These are phyloP conservation scores for Drosophila kanapiae DNA, from an alignment of 1,140 invertebrate genomes.

Conservation along the genomic window DNA sequence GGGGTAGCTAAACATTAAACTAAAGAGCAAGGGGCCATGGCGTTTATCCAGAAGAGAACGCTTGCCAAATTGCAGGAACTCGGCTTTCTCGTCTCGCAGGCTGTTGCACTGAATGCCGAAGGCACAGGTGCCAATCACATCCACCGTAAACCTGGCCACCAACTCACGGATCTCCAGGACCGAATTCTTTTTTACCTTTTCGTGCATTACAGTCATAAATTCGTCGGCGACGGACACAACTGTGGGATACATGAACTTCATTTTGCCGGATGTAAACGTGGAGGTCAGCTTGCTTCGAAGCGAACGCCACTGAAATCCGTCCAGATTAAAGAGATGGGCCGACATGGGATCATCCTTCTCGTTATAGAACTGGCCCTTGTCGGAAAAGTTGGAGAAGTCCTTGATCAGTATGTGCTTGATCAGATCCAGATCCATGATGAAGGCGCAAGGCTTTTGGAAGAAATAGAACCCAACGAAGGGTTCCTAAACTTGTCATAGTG, in stretches of 20 bases:
- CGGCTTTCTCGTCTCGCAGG: conserved; percentile 85
- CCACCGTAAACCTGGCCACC: conserved; percentile 74
- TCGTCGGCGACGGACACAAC: conserved; percentile 64
- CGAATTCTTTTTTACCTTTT: not conserved
- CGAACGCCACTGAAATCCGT: conserved; percentile 86
- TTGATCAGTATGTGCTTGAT: conserved; percentile 87
- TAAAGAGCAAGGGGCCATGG: conserved; percentile 7
- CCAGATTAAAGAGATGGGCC: conserved; percentile 85
- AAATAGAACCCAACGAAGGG: conserved; percentile 82
- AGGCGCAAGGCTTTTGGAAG: conserved; percentile 85
- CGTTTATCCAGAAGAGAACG: conserved; percentile 58
- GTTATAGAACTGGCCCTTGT: conserved; percentile 85
- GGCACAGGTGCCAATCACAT: conserved; percentile 87
- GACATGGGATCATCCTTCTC: conserved; percentile 86
- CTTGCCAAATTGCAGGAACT: conserved; percentile 83
- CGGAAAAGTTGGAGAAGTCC: conserved; percentile 87
- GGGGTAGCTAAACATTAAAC: conserved; percentile 5
- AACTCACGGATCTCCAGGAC: conserved; percentile 68
- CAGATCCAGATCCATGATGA: conserved; percentile 87
- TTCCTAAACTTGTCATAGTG: conserved; percentile 75
- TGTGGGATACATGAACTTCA: conserved; percentile 86
- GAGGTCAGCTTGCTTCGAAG: conserved; percentile 86
- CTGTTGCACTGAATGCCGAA: conserved; percentile 88
- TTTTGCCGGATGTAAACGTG: conserved; percentile 87
- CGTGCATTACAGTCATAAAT: conserved; percentile 45